These are phyloP conservation scores for Oryctes rhinoceros DNA, from an alignment of 1,140 invertebrate species.

Conservation along the genomic window DNA sequence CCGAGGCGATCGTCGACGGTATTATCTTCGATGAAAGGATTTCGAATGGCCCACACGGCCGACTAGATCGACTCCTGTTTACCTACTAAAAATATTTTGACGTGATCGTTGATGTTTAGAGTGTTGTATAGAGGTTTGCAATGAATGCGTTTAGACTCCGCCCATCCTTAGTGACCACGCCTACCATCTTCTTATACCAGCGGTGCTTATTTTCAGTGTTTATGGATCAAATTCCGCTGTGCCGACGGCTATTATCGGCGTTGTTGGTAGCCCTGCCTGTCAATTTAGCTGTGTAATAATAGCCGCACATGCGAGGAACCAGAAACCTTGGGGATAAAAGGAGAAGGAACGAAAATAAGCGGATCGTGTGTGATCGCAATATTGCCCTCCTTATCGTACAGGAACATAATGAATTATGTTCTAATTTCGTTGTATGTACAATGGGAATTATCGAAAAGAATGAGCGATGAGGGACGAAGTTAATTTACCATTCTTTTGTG, in stretches of 20 bases:
- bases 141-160: slow-evolving; percentile 1
- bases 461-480: too few relatives aligned
- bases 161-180: neutral
- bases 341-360: too few relatives aligned
- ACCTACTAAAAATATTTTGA: slow-evolving; percentile 48
- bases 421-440: too few relatives aligned
- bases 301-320: neutral
- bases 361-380: too few relatives aligned
- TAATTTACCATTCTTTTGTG: too few relatives aligned
- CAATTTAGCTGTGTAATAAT: neutral
- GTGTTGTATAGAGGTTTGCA: neutral
- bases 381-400: too few relatives aligned
- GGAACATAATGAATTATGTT: too few relatives aligned
- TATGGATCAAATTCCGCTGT: slow-evolving; percentile 26
- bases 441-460: too few relatives aligned
- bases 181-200: neutral
- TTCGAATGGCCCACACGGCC: neutral
- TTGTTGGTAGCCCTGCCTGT: slow-evolving; percentile 1
- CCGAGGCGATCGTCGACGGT: too few relatives aligned
- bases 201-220: slow-evolving; percentile 3
- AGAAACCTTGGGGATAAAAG: too few relatives aligned
- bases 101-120: slow-evolving; percentile 42
- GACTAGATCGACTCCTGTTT: slow-evolving; percentile 40
- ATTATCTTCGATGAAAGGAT: too few relatives aligned
- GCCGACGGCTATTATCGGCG: neutral